These are phyloP conservation scores for Cataglyphis hispanica DNA, from an alignment of 1,140 invertebrate genomes.

Conservation along the genomic window DNA sequence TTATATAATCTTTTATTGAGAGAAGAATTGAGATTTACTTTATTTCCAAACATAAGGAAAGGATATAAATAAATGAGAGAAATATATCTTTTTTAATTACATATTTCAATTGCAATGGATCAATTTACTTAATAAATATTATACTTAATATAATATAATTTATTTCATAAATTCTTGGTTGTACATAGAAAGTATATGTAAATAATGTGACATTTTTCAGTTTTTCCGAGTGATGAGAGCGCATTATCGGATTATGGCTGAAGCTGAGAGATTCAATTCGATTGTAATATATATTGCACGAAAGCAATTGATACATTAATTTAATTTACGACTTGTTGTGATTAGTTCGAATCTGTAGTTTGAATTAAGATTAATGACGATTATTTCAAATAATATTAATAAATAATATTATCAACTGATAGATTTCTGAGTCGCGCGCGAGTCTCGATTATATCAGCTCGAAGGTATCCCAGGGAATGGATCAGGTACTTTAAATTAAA, in stretches of 20 bases:
- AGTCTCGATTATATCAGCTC: constrained; percentile 75
- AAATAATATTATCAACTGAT: background rate
- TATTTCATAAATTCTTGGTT: background rate
- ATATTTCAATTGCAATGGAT: background rate
- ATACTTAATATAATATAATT: too few relatives aligned
- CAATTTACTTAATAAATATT: constrained; percentile 4
- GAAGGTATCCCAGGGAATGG: constrained; percentile 77
- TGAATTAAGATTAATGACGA: background rate
- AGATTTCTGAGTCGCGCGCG: constrained; percentile 70
- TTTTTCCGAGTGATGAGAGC: constrained; percentile 75
- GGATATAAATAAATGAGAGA: background rate
- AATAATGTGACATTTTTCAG: constrained; percentile 65
- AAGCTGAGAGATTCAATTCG: constrained; percentile 75
- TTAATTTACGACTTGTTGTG: background rate
- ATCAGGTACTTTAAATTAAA: constrained; percentile 73
- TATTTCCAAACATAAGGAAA: background rate
- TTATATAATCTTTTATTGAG: background rate
- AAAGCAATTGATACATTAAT: background rate
- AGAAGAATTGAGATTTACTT: background rate
- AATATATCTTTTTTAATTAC: constrained; percentile 15
- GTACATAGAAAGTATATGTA: background rate
- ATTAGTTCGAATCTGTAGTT: background rate
- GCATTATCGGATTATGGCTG: constrained; percentile 76
- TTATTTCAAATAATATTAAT: constrained; percentile 21
- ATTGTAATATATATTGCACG: constrained; percentile 71